Evolutionary conservation across 2,113 vertebrate species (phyloP).

Genomic region (Rhineura floridana): DNA sequence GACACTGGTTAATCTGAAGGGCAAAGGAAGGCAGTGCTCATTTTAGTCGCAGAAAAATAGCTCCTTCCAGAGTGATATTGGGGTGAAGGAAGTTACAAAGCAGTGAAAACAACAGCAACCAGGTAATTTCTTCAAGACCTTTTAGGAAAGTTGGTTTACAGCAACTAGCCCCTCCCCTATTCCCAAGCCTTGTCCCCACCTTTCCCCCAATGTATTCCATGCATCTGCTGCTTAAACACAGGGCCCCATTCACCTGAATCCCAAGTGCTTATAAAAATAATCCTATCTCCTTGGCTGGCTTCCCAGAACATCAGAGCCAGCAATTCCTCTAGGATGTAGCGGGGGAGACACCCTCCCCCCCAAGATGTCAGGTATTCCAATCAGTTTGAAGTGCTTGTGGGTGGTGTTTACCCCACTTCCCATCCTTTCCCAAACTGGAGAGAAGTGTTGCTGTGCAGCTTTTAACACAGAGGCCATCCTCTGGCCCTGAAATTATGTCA

Average conservation of each 20-base stretch:
- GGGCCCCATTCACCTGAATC: constrained; percentile 31
- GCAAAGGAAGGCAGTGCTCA: background rate
- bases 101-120: background rate
- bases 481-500: background rate
- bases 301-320: constrained; percentile 58
- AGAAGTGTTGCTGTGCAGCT: background rate
- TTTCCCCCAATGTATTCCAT: background rate
- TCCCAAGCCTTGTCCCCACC: constrained; percentile 2
- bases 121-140: background rate
- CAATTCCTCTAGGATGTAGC: constrained; percentile 33
- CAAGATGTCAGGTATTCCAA: background rate
- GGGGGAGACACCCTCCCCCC: constrained; percentile 21
- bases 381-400: background rate
- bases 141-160: background rate
- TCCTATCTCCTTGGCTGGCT: constrained; percentile 58
- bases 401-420: background rate
- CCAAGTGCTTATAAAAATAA: constrained; percentile 63
- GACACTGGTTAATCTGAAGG: background rate
- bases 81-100: background rate
- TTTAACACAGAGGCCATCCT: background rate
- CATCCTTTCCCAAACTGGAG: background rate
- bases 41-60: background rate
- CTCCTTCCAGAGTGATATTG: background rate
- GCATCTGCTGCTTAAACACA: background rate
- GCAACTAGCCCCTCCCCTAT: background rate